A percentile compares a stretch with the other conserved stretches of the same genome.
These are phyloP conservation scores for Diacarnus erythraeanus DNA, from an alignment of 37 sponge, comb jelly and placozoan genomes.

Conservation along the genomic window DNA sequence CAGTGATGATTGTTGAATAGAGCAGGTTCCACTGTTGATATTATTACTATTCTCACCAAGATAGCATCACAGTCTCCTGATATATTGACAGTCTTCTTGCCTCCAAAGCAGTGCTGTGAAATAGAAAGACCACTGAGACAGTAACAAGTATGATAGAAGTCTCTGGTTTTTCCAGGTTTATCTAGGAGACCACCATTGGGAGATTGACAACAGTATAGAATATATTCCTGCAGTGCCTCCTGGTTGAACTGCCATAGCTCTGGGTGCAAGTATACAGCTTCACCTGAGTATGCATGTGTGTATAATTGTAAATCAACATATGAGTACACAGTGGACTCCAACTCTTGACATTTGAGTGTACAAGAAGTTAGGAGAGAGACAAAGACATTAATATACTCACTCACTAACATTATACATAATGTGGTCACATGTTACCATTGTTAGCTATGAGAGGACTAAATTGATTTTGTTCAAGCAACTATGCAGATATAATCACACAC, in stretches of 20 bases:
- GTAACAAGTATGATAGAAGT: constrained; percentile 97
- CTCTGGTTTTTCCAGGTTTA: constrained; percentile 92
- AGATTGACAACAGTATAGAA: constrained; percentile 92
- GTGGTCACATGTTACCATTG: no score
- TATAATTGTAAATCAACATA: no score
- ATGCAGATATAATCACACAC: no score
- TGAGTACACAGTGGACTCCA: no score
- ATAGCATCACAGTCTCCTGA: constrained; percentile 7
- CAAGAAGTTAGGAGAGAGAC: no score
- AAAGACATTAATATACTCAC: no score
- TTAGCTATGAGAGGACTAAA: no score
- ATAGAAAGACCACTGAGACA: constrained; percentile 92
- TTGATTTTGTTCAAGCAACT: no score
- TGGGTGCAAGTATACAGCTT: constrained; percentile 8
- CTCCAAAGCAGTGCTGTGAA: constrained; percentile 76
- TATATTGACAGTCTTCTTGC: constrained; percentile 21
- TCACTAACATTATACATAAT: no score
- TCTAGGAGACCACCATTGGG: constrained; percentile 86
- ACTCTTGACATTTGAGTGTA: no score
- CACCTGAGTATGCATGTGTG: no score
- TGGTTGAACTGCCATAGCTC: constrained; percentile 66
- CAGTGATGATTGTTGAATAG: neutral
- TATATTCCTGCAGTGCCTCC: constrained; percentile 88
- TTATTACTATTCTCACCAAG: constrained; percentile 29
- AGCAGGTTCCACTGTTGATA: neutral